phyloP scores from a whole-genome alignment of 1,140 invertebrate genomes.

The Hylaeus volcanicus region DNA sequence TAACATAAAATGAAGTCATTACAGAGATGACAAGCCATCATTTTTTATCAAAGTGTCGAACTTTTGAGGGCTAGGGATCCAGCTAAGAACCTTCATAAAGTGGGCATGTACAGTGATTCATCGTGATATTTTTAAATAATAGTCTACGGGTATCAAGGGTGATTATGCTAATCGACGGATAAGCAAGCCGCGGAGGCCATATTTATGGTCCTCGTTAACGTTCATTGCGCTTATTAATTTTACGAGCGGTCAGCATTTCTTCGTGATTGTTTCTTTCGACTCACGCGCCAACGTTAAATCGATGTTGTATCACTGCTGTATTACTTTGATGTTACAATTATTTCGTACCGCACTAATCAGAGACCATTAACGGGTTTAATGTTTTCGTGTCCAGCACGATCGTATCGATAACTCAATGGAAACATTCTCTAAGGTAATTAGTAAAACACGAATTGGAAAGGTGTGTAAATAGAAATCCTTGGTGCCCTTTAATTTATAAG shows the following conservation, averaged over 20 bases:
- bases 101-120: conserved; percentile 19
- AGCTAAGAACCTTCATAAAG: conserved; percentile 9
- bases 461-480: no score
- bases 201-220: conserved; percentile 65
- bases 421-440: neutral
- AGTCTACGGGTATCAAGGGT: conserved; percentile 38
- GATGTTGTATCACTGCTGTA: neutral
- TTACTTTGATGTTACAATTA: neutral
- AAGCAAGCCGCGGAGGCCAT: conserved; percentile 48
- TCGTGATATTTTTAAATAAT: conserved; percentile 61
- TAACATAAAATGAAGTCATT: no score
- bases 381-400: no score
- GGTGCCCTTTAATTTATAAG: no score
- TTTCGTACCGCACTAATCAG: neutral
- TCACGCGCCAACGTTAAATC: conserved; percentile 13
- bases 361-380: no score
- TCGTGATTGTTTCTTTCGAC: conserved; percentile 48
- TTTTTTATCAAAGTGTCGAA: conserved; percentile 10
- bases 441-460: neutral
- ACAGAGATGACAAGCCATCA: no score
- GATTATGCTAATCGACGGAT: conserved; percentile 66
- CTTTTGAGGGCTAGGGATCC: neutral
- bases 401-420: neutral
- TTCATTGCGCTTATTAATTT: conserved; percentile 71
- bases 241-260: conserved; percentile 38